Evolutionary conservation across 2,113 vertebrate genomes (phyloP).

Genomic region (Pachycephala philippinensis): DNA sequence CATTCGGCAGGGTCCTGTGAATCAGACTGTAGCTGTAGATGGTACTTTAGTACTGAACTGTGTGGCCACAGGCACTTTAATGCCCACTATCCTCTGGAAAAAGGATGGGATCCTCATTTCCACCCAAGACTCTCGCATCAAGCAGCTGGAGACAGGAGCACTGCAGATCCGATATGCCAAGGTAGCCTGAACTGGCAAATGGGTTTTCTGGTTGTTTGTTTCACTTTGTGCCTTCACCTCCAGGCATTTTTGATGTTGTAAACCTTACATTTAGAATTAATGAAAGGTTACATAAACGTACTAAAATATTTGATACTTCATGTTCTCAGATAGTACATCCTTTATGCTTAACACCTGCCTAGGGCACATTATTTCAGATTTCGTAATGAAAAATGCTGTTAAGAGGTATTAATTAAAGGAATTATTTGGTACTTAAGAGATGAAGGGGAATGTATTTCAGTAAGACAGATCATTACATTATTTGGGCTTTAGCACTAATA

Average conservation of each 20-base stretch:
- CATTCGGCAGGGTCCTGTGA: conserved; percentile 92
- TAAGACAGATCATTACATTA: background rate
- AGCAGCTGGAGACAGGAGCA: conserved; percentile 85
- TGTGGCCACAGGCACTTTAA: conserved; percentile 83
- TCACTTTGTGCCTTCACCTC: background rate
- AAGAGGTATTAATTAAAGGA: conserved; percentile 13
- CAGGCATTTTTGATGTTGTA: background rate
- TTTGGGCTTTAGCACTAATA: background rate
- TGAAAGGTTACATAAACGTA: conserved; percentile 10
- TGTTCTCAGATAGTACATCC: background rate
- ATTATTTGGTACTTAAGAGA: background rate
- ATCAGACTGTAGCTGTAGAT: conserved; percentile 95
- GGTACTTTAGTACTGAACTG: conserved; percentile 89
- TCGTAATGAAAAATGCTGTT: background rate
- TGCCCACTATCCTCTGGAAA: conserved; percentile 93
- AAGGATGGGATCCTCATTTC: conserved; percentile 89
- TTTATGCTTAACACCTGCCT: background rate
- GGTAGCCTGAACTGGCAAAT: conserved; percentile 68
- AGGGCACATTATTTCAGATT: conserved; percentile 29
- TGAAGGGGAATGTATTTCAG: background rate
- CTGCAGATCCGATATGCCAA: conserved; percentile 95
- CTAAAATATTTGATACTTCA: background rate
- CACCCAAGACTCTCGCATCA: conserved; percentile 92
- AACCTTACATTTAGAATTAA: background rate
- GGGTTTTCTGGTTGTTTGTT: background rate